Evolutionary conservation across 2,113 vertebrate genomes (phyloP).

Genomic region (Spilogale gracilis): DNA sequence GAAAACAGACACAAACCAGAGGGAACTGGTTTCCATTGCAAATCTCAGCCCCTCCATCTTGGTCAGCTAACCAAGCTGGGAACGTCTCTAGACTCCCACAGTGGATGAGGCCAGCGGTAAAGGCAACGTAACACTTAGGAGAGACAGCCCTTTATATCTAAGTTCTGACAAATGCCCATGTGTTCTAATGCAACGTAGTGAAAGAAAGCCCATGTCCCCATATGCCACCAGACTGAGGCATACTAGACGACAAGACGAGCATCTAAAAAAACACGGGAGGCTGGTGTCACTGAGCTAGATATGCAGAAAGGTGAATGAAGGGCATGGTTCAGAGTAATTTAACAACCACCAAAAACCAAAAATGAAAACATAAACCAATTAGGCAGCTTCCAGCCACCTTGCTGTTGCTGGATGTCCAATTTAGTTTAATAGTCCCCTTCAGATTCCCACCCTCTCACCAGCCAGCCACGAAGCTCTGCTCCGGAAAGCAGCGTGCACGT

Average conservation of each 20-base stretch:
- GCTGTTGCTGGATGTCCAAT: neutral
- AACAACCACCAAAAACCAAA: neutral
- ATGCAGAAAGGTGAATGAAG: neutral
- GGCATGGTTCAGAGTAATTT: neutral
- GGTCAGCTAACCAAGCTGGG: neutral
- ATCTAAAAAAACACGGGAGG: neutral
- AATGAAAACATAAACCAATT: neutral
- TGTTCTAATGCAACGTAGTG: neutral
- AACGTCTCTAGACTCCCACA: neutral
- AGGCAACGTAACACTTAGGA: neutral
- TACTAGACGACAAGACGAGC: neutral
- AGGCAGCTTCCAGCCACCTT: neutral
- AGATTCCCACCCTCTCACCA: neutral
- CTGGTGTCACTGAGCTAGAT: neutral
- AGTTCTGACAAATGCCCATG: neutral
- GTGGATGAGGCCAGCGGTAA: neutral
- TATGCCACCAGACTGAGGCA: neutral
- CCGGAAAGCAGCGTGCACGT: neutral
- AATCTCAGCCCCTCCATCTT: neutral
- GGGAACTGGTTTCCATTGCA: neutral
- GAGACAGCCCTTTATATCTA: neutral
- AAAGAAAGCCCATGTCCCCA: neutral
- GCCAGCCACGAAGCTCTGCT: neutral
- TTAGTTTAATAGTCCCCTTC: neutral
- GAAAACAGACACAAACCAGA: slow-evolving; percentile 75